Percentiles rank a stretch among this genome's conserved stretches.
Evolutionary conservation across 92 coral and sea anemone species (phyloP).

Genomic region (Epizoanthus rinbou): DNA sequence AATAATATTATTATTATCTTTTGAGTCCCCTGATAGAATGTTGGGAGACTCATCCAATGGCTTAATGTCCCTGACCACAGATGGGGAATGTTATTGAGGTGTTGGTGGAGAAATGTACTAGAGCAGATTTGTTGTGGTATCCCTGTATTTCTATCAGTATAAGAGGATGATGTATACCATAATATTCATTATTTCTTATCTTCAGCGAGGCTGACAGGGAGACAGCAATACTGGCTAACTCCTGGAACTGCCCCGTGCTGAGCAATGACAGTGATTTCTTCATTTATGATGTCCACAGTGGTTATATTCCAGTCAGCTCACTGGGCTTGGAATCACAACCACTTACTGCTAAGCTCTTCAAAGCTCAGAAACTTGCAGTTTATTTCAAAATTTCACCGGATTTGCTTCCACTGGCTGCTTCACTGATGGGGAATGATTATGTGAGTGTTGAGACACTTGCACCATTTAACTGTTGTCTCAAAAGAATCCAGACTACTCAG

Average conservation of each 20-base stretch:
- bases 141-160: too few species aligned
- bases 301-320: conserved; percentile 80
- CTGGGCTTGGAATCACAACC: conserved; percentile 53
- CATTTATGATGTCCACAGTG: conserved; percentile 71
- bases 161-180: background rate
- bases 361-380: conserved; percentile 57
- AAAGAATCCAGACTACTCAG: conserved; percentile 42
- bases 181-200: background rate
- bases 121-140: too few species aligned
- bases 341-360: conserved; percentile 57
- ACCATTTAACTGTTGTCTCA: conserved; percentile 57
- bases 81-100: too few species aligned
- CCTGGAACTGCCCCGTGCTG: conserved; percentile 77
- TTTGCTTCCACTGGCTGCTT: conserved; percentile 82
- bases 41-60: too few species aligned
- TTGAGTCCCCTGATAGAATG: too few species aligned
- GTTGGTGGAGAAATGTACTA: too few species aligned
- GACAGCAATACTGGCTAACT: conserved; percentile 77
- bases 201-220: conserved; percentile 89
- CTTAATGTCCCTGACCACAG: too few species aligned
- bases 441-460: conserved; percentile 52
- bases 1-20: too few species aligned
- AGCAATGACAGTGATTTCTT: conserved; percentile 94
- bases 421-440: conserved; percentile 89
- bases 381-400: conserved; percentile 56